A percentile compares a stretch with the other conserved stretches of the same genome.
These are phyloP conservation scores for Drosophila azteca DNA, from an alignment of 1,140 invertebrate genomes.

Conservation along the genomic window DNA sequence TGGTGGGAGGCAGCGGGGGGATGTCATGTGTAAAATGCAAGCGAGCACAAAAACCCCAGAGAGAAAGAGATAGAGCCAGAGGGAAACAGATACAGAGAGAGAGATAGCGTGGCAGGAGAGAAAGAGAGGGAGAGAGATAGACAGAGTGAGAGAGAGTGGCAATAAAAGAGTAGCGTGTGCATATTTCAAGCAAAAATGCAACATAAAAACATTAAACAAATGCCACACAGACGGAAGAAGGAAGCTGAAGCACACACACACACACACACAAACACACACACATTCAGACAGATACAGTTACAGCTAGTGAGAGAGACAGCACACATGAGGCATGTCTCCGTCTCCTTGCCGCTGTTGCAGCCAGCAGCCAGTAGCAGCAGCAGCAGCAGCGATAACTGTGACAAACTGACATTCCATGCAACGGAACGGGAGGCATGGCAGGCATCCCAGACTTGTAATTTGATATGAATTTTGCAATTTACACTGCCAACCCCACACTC, in stretches of 20 bases:
- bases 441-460: slow-evolving; percentile 44
- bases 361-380: slow-evolving; percentile 13
- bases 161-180: slow-evolving; percentile 71
- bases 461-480: slow-evolving; percentile 72
- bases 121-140: background rate
- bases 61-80: slow-evolving; percentile 8
- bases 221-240: slow-evolving; percentile 53
- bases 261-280: background rate
- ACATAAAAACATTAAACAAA: slow-evolving; percentile 78
- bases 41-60: slow-evolving; percentile 61
- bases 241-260: slow-evolving; percentile 7
- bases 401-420: slow-evolving; percentile 57
- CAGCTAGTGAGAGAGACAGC: background rate
- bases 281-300: slow-evolving; percentile 1
- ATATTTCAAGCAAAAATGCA: slow-evolving; percentile 75
- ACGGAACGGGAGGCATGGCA: background rate
- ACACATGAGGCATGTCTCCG: slow-evolving; percentile 38
- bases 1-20: slow-evolving; percentile 28
- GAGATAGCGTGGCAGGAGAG: background rate
- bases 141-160: slow-evolving; percentile 32
- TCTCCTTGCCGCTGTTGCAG: slow-evolving; percentile 16
- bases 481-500: slow-evolving; percentile 57
- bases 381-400: slow-evolving; percentile 59
- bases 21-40: slow-evolving; percentile 70
- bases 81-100: background rate